Conservation (phyloP, 2,888 invertebrate species). For the Actias luna region DNA sequence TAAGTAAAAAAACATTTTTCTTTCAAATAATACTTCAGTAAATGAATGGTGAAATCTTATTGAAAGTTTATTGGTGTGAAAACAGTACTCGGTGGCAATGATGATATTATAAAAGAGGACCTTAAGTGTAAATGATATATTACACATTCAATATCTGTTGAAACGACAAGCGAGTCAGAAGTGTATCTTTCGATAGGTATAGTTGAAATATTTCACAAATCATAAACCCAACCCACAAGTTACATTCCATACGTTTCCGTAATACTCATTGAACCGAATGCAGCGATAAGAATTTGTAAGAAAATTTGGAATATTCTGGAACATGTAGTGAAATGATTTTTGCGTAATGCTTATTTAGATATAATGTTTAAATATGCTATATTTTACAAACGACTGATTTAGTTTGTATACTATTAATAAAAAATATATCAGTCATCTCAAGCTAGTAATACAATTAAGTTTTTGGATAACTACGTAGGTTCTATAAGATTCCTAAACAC, state of each 20-base stretch:
- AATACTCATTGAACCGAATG: constrained; percentile 2
- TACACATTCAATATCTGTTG: not conserved
- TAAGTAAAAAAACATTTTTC: no score
- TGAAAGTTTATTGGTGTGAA: not conserved
- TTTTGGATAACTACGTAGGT: no score
- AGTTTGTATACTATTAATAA: no score
- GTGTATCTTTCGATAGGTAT: not conserved
- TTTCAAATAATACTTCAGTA: no score
- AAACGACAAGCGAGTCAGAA: not conserved
- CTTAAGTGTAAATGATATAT: not conserved
- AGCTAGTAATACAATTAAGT: no score
- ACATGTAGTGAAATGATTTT: not conserved
- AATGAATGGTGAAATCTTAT: not conserved
- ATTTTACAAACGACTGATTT: no score
- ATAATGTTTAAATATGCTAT: no score
- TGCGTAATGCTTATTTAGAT: not conserved
- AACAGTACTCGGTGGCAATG: not conserved
- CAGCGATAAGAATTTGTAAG: not conserved
- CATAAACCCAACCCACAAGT: not conserved
- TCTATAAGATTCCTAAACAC: no score
- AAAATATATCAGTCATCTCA: no score
- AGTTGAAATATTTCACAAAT: not conserved
- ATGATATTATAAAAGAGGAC: not conserved
- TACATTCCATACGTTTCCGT: not conserved
- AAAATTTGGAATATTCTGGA: not conserved